Percentiles rank a stretch among this genome's conserved stretches.
phyloP scores from a whole-genome alignment of 1,140 invertebrate species.

The Meloidogyne floridensis region DNA sequence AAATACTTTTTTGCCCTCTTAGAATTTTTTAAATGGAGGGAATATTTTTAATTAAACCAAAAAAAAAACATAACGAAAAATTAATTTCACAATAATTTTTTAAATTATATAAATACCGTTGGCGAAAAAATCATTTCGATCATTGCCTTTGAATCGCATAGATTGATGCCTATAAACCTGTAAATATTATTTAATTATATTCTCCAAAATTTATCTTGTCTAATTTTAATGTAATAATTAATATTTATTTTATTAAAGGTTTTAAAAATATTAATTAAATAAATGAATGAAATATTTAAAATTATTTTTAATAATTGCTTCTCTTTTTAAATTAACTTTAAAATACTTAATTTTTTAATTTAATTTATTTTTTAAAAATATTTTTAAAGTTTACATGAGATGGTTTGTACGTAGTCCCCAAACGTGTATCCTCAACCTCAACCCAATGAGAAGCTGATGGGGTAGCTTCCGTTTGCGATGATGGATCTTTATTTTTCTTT shows the following conservation, averaged over 20 bases:
- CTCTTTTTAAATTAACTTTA: too few species aligned
- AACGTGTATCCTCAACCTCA: conserved; percentile 8
- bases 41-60: too few species aligned
- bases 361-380: too few species aligned
- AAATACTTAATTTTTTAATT: not conserved
- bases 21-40: not conserved
- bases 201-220: too few species aligned
- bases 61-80: not conserved
- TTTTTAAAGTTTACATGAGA: not conserved
- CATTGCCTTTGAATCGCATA: conserved; percentile 30
- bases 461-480: not conserved
- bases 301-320: too few species aligned
- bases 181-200: not conserved
- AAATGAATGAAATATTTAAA: too few species aligned
- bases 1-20: not conserved
- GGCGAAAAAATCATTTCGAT: conserved; percentile 30
- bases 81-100: not conserved
- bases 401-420: not conserved
- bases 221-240: too few species aligned
- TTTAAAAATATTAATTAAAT: not conserved
- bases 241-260: not conserved
- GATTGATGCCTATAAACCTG: conserved; percentile 21
- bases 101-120: conserved; percentile 18
- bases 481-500: not conserved
- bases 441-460: not conserved